Base-by-base conservation (phyloP, 1,140 invertebrate species). In the Sinonovacula constricta region DNA sequence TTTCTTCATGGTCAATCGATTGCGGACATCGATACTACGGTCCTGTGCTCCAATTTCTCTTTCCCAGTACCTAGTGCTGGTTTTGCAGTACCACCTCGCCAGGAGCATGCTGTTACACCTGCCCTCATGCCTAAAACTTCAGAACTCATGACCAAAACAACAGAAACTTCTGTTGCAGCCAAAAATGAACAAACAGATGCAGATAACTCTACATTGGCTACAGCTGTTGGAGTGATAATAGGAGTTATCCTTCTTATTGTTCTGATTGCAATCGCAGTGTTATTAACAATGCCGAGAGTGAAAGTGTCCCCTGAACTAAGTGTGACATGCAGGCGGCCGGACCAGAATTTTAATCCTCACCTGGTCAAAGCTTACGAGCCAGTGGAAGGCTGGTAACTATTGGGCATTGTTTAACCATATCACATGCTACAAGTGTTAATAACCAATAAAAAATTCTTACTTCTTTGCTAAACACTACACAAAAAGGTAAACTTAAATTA, bases 1-100 rank as follows among this genome's bases (percentile, higher is more conserved):
- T 65, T 39, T 5, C 71, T 70, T 24, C 24, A 30, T 79, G 67
- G 77, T 4, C 28, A 39, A 65, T 53, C 22, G 53, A 39, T 75
- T 1, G 33, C 59, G 2, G 31, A 75, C n/a, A 54, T 65, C 45
- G 59, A 75, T 28, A 31, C 56, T 34, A 49, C 65, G 51, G 26
- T 75, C 18, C 30, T 34, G 7, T 75, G 71, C 28, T 30, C 45
- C 5, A 22, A 63, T 49, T 22, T 15, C 1, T 2, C 30, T 24
- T 33, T 75, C 5, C 71, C 71, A 33, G 71, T 75, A 2, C 71
- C 71, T 14, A 26, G 45, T 14, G 66, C 1, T 26, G 15, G 39
- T 7, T 24, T 54, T 7, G 60, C 45, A 26, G 60, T 75, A 36
- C 71, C 71, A 28, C 71, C 71, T 10, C 26, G 71, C 30, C 71